Base-by-base conservation (phyloP, 2,113 vertebrate genomes). In the Hyperopisus bebe region DNA sequence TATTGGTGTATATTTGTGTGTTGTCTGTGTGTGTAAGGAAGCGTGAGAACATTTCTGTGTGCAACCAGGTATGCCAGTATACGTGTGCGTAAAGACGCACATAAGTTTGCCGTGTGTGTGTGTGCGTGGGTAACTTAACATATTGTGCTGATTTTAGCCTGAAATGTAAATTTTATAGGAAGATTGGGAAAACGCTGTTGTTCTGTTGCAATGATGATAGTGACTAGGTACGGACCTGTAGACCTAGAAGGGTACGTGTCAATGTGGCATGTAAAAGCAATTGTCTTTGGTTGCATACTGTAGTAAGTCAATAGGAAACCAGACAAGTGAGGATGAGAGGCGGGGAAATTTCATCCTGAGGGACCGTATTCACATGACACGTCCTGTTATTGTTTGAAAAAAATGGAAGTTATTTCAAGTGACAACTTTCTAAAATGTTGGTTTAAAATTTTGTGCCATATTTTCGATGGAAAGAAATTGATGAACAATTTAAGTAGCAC, bases 1-100 rank as follows among this genome's bases (percentile, higher is more conserved):
- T 31, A 53, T 87, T 24, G 90, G 87, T 90, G 89, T 44, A 84
- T 91, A 89, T 66, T 66, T 15, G 55, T 24, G 62, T 89, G 24
- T 70, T 39, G 42, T 83, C 9, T 89, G 86, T 90, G 46, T 87
- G 58, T 58, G 35, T 55, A 48, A 27, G 85, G 58, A 58, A 13
- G 83, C 17, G n/a, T 70, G 86, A 35, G 50, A 51, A 24, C 19
- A 89, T 92, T 90, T 89, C 31, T 87, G 39, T 47, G n/a, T 86
- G 84, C 10, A 51, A 2, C 84, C 84, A 50, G 24, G 84, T 86
- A 50, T 50, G 46, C 24, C 84, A 86, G 84, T 50, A 51, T 15
- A 51, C 5, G 13, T 86, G 47, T 86, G 83, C 51, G 84, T 86
- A 50, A 35, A 86, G 5, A 31, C 11, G 13, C 84, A 50, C 47